Conservation (phyloP, 2,888 invertebrate genomes). For the Cynaeus angustus region DNA sequence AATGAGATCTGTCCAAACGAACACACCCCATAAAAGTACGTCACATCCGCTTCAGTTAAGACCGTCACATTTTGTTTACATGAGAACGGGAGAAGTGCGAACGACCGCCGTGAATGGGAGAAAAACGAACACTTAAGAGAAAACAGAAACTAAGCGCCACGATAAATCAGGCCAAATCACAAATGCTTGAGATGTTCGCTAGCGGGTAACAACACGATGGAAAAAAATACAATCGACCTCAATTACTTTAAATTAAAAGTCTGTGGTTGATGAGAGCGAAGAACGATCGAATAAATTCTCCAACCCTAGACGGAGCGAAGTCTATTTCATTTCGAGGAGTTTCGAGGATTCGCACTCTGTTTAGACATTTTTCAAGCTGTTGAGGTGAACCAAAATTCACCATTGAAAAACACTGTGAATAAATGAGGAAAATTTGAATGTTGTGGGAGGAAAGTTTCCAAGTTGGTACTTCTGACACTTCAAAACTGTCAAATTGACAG, state of each 20-base stretch:
- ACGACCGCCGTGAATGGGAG: constrained; percentile 42
- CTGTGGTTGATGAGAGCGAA: constrained; percentile 45
- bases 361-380: neutral
- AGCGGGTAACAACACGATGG: constrained; percentile 34
- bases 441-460: no score
- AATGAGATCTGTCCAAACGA: constrained; percentile 59
- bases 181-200: constrained; percentile 50
- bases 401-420: no score
- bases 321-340: constrained; percentile 8
- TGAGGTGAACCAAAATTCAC: no score
- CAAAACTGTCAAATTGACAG: no score
- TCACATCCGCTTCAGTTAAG: constrained; percentile 58
- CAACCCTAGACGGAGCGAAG: constrained; percentile 38
- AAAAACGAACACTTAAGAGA: constrained; percentile 45
- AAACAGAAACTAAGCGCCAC: constrained; percentile 46
- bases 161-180: constrained; percentile 47
- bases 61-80: constrained; percentile 53
- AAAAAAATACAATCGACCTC: constrained; percentile 49
- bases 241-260: constrained; percentile 52
- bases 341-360: neutral
- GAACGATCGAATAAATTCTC: constrained; percentile 46
- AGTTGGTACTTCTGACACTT: no score
- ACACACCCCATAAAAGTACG: constrained; percentile 59
- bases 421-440: no score
- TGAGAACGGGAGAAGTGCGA: constrained; percentile 47